These are phyloP conservation scores for Ceyx cyanopectus DNA, from an alignment of 2,113 vertebrate species.

Conservation along the genomic window DNA sequence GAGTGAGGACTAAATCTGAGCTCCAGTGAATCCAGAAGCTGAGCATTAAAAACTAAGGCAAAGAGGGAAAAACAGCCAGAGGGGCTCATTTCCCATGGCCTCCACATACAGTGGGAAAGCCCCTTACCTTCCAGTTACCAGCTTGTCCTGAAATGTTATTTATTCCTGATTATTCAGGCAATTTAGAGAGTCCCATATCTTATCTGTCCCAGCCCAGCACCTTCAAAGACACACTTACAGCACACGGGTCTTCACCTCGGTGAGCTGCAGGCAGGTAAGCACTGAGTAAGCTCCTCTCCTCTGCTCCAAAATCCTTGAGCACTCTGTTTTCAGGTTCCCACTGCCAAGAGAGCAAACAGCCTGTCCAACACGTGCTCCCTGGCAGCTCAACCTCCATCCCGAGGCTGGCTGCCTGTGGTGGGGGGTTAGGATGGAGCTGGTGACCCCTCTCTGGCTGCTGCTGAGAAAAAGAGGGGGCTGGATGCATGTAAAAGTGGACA, in stretches of 20 bases:
- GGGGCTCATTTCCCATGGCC: not conserved
- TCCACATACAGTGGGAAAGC: fast-evolving
- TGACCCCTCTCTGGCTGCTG: not conserved
- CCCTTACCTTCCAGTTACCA: not conserved
- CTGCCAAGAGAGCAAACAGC: constrained; percentile 60
- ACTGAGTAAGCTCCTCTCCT: constrained; percentile 74
- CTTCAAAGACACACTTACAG: constrained; percentile 74
- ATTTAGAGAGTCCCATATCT: fast-evolving
- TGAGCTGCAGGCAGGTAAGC: constrained; percentile 77
- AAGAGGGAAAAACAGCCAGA: not conserved
- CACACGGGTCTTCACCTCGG: constrained; percentile 58
- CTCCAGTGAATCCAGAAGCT: not conserved
- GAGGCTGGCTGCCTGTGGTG: fast-evolving
- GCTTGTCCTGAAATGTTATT: not conserved
- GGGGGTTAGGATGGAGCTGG: not conserved
- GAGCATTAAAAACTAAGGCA: not conserved
- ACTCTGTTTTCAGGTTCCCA: constrained; percentile 76
- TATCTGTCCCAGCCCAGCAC: not conserved
- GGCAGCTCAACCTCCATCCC: fast-evolving
- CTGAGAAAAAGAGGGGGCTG: not conserved
- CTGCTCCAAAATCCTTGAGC: constrained; percentile 75
- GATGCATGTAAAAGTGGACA: fast-evolving
- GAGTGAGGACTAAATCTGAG: not conserved
- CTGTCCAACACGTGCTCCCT: fast-evolving
- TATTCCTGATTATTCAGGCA: not conserved